Conservation (phyloP, 2,797 vertebrate species). For the Artibeus jamaicensis region DNA sequence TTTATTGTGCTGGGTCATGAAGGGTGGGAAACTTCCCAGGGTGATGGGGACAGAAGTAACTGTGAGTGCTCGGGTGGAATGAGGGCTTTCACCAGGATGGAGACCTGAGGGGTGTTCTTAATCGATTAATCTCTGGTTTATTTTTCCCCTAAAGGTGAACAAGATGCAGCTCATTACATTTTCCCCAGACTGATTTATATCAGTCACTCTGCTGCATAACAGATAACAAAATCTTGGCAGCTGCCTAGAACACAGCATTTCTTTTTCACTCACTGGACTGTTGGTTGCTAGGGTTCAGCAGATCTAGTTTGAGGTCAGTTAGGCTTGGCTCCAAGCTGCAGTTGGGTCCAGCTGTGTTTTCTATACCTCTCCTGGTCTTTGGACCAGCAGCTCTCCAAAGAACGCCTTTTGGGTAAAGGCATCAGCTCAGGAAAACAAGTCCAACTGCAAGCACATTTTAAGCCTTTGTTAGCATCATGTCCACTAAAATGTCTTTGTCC, state of each 20-base stretch:
- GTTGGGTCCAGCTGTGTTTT: background rate
- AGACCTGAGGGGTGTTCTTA: background rate
- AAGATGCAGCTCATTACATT: background rate
- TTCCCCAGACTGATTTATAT: background rate
- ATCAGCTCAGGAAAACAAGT: background rate
- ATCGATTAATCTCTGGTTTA: background rate
- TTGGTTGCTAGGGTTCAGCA: background rate
- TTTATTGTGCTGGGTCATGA: background rate
- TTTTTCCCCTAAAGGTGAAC: conserved; percentile 6
- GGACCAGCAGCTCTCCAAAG: background rate
- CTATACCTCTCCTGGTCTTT: background rate
- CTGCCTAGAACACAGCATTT: background rate
- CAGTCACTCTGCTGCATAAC: background rate
- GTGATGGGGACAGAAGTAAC: background rate
- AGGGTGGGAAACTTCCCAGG: background rate
- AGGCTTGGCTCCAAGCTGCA: background rate
- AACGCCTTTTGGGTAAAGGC: background rate
- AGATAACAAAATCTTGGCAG: background rate
- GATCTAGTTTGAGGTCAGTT: background rate
- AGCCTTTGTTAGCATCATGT: background rate
- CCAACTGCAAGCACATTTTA: background rate
- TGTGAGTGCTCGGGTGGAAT: background rate
- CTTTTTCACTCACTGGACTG: background rate
- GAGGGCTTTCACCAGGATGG: background rate
- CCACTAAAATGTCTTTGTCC: background rate